Evolutionary conservation across 2,113 vertebrate genomes (phyloP), one percentile per base, ranked within the genome.

Genomic region (Isichthys henryi): DNA sequence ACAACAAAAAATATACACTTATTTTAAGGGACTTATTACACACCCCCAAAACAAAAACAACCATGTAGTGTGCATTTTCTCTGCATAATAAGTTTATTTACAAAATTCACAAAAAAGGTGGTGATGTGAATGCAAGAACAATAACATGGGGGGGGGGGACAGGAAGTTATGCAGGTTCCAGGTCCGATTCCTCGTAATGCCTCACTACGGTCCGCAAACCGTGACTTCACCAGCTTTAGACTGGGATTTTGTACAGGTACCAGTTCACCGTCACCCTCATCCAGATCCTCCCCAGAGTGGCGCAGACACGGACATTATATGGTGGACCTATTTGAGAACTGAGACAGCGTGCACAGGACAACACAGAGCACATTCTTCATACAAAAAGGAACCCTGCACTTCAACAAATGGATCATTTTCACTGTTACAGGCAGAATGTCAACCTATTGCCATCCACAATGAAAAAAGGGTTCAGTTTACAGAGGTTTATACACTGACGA

Each of bases 1-100:
- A 90, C 89, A 90, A 90, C 89, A 90, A 90, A 90, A 90, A 80
- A 80, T 80, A 90, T 90, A 90, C 62, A 90, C 21, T 23, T 66
- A 62, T 86, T 90, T 87, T 39, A 89, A 86, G 80, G 82, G 82
- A 48, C 82, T 48, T 70, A 58, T 45, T 53, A 43, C 53, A 85
- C 58, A 43, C 21, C 85, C 84, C 27, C 85, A 66, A 74, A 85
- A 53, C n/a, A 43, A 77, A 89, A 66, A 74, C 66, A 85, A 86
- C 56, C 50, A 77, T 53, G 89, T 90, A 90, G 89, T 90, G 89
- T 90, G 85, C 83, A 86, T 86, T 70, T 70, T 86, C 83, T 74
- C 84, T 86, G 82, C 58, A 74, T 77, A 87, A 90, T 56, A 89
- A 87, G 45, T 43, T 49, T 89, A 89, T 90, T 90, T 90, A 90